Evolutionary conservation across 2,888 invertebrate species (phyloP).

Genomic region (Calliphora vomitoria): DNA sequence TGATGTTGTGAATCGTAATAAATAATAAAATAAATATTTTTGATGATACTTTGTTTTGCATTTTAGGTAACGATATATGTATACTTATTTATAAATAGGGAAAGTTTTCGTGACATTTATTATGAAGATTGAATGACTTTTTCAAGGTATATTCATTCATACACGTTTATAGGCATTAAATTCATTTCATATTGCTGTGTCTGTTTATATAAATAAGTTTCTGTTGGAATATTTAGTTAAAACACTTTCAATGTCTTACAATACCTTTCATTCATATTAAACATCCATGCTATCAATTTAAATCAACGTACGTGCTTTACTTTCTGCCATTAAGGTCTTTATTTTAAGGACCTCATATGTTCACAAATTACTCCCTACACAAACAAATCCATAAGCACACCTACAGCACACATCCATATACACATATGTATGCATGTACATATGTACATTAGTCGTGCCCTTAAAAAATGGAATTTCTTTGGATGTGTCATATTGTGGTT

Average conservation of each 20-base stretch:
- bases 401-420: too few relatives aligned
- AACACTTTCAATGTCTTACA: constrained; percentile 6
- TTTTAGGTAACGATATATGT: too few relatives aligned
- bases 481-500: too few relatives aligned
- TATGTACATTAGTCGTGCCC: too few relatives aligned
- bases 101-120: background rate
- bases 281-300: constrained; percentile 55
- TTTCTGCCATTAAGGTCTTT: constrained; percentile 36
- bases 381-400: background rate
- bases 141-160: constrained; percentile 1
- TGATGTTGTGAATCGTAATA: too few relatives aligned
- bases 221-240: constrained; percentile 11
- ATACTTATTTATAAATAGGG: too few relatives aligned
- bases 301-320: constrained; percentile 58
- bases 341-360: constrained; percentile 51
- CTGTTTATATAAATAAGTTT: background rate
- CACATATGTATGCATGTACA: background rate
- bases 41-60: too few relatives aligned
- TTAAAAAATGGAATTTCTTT: too few relatives aligned
- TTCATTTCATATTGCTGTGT: background rate
- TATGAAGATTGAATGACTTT: constrained; percentile 7
- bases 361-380: constrained; percentile 14
- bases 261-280: constrained; percentile 41
- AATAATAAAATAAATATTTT: too few relatives aligned
- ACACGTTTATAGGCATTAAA: constrained; percentile 3